phyloP scores from a whole-genome alignment of 2,888 invertebrate genomes.

The Resseliella maxima region DNA sequence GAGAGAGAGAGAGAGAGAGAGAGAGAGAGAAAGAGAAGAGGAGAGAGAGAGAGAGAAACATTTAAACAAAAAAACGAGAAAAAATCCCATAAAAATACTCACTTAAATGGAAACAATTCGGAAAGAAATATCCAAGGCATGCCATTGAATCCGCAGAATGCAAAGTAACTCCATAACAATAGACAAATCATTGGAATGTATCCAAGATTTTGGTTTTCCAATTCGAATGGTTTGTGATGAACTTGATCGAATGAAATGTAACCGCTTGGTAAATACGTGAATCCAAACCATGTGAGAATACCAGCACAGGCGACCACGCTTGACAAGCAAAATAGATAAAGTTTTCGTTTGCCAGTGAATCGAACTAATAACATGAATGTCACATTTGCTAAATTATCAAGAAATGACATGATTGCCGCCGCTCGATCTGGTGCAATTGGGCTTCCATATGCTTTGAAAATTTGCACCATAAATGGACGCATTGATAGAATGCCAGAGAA shows the following conservation, averaged over 20 bases:
- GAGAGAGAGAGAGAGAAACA: too few species aligned
- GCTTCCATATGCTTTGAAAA: conserved; percentile 67
- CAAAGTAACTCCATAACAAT: not conserved
- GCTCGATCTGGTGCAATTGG: too few species aligned
- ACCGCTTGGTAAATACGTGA: not conserved
- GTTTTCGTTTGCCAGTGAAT: not conserved
- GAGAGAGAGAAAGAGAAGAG: too few species aligned
- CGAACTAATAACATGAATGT: not conserved
- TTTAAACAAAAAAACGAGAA: not conserved
- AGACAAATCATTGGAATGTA: conserved; percentile 10
- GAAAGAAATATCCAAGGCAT: not conserved
- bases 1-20: too few species aligned
- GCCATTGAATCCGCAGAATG: not conserved
- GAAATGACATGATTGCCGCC: conserved; percentile 65
- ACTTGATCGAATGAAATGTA: not conserved
- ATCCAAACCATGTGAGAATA: not conserved
- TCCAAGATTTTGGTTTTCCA: not conserved
- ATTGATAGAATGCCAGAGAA: conserved; percentile 69
- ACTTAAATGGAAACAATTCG: conserved; percentile 17
- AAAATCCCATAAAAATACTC: not conserved
- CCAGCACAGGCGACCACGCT: not conserved
- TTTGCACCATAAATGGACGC: conserved; percentile 71
- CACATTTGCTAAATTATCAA: not conserved
- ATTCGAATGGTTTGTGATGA: not conserved
- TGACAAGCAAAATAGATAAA: too few species aligned